Conservation (phyloP, 2,888 invertebrate genomes). For the Andrena fulva region DNA sequence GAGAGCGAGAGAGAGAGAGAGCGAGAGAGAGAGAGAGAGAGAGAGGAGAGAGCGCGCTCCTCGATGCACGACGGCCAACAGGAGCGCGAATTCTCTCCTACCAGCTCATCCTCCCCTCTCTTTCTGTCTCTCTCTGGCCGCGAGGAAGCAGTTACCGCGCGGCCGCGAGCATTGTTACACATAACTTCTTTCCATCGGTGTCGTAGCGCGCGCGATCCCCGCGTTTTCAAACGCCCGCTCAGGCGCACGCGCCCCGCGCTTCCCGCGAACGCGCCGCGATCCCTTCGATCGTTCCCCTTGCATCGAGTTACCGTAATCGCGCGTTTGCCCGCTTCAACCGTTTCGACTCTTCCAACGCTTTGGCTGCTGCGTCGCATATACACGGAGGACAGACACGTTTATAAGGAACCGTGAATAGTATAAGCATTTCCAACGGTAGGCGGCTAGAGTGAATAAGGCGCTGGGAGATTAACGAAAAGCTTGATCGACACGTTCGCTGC, state of each 20-base stretch:
- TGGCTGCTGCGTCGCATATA: too few species aligned
- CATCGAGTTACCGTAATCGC: slow-evolving; percentile 35
- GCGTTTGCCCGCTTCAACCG: slow-evolving; percentile 3
- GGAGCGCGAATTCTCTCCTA: slow-evolving; percentile 48
- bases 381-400: too few species aligned
- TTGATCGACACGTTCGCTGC: too few species aligned
- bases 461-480: too few species aligned
- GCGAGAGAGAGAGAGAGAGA: slow-evolving; percentile 25
- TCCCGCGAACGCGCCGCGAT: slow-evolving; percentile 54
- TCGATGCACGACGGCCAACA: slow-evolving; percentile 35
- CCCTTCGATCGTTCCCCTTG: neutral
- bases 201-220: slow-evolving; percentile 61
- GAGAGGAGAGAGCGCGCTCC: slow-evolving; percentile 46
- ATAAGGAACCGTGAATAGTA: too few species aligned
- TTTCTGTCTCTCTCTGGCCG: slow-evolving; percentile 33
- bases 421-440: too few species aligned
- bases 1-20: too few species aligned
- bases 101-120: slow-evolving; percentile 1
- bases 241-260: slow-evolving; percentile 68
- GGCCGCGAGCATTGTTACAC: slow-evolving; percentile 71
- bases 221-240: slow-evolving; percentile 63
- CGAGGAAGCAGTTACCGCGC: slow-evolving; percentile 70
- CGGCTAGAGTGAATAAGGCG: too few species aligned
- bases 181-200: slow-evolving; percentile 69
- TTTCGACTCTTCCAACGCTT: too few species aligned